Evolutionary conservation across 2,797 vertebrate species (phyloP).

Genomic region (Acridotheres tristis): DNA sequence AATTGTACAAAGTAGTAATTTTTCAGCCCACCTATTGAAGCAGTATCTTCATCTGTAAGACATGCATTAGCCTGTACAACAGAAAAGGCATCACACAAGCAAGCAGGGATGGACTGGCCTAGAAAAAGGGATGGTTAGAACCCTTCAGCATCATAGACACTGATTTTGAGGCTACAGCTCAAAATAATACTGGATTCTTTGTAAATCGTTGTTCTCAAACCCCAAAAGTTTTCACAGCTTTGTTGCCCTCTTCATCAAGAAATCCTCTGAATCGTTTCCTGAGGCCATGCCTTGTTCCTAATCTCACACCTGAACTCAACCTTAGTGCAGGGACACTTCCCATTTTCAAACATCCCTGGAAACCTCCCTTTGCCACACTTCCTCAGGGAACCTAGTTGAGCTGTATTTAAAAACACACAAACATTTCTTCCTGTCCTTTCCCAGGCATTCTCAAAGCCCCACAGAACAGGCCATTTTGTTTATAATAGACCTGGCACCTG

Average conservation of each 20-base stretch:
- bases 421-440: background rate
- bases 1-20: background rate
- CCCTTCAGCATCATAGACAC: background rate
- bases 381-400: background rate
- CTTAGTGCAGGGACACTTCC: rapidly evolving
- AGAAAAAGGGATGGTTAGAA: background rate
- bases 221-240: background rate
- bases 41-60: background rate
- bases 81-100: background rate
- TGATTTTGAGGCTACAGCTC: background rate
- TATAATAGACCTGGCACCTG: background rate
- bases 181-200: background rate
- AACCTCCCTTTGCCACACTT: background rate
- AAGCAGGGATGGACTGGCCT: background rate
- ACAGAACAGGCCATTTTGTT: background rate
- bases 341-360: background rate
- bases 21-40: background rate
- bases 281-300: background rate
- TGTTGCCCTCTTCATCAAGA: background rate
- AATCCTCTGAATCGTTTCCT: background rate
- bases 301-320: background rate
- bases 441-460: background rate
- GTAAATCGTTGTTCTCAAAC: background rate
- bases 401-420: background rate
- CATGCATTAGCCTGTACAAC: background rate